phyloP scores from a whole-genome alignment of 2,797 vertebrate species.

The Crocidura indochinensis region DNA sequence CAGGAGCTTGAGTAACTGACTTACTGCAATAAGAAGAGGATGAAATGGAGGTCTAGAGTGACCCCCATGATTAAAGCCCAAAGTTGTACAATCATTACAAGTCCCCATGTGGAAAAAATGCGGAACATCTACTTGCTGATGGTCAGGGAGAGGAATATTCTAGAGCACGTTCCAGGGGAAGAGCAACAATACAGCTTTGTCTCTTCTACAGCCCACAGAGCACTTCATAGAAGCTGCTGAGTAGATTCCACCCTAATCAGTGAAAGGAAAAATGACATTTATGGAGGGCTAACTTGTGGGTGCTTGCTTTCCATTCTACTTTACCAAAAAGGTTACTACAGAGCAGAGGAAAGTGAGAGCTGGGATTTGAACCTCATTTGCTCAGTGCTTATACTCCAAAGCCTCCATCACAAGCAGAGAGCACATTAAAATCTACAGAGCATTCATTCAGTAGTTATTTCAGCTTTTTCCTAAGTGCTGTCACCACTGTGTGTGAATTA shows the following conservation, averaged over 20 bases:
- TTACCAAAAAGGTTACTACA: too few relatives aligned
- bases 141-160: not conserved
- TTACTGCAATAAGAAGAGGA: not conserved
- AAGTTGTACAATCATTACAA: not conserved
- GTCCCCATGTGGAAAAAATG: not conserved
- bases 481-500: too few relatives aligned
- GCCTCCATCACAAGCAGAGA: not conserved
- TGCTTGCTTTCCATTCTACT: too few relatives aligned
- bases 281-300: not conserved
- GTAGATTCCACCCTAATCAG: not conserved
- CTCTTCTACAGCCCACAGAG: fast-evolving
- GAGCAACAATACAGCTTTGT: not conserved
- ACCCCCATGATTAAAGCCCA: not conserved
- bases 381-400: too few relatives aligned
- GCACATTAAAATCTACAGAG: not conserved
- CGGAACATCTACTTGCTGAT: not conserved
- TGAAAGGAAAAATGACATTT: not conserved
- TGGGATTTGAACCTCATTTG: not conserved
- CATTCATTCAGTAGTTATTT: not conserved
- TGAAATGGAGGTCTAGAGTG: not conserved
- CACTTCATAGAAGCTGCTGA: not conserved
- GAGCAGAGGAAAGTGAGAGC: not conserved
- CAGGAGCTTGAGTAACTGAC: not conserved
- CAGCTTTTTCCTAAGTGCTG: not conserved
- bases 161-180: not conserved